Conservation (phyloP, 2,113 vertebrate species). For the Cnemophilus loriae region DNA sequence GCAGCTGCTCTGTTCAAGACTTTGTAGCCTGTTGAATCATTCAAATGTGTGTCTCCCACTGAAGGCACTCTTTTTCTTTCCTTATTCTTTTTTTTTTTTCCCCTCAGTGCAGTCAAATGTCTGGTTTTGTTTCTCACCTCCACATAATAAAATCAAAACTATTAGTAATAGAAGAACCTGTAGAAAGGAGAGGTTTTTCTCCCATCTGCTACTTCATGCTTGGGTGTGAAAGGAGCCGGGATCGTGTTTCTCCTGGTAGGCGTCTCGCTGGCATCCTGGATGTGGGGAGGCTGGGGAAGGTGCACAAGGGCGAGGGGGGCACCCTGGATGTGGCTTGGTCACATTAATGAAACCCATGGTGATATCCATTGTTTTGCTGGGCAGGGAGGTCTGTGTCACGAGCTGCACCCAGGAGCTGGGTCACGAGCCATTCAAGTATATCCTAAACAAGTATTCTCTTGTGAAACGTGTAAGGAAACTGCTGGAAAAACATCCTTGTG, state of each 20-base stretch:
- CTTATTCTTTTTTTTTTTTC: background rate
- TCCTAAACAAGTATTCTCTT: background rate
- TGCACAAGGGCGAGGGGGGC: rapidly evolving
- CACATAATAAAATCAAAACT: constrained; percentile 20
- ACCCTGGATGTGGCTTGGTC: background rate
- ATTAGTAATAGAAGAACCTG: constrained; percentile 35
- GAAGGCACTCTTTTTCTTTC: background rate
- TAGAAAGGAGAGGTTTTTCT: constrained; percentile 4
- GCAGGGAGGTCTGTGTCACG: background rate
- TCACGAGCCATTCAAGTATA: background rate
- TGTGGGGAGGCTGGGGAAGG: background rate
- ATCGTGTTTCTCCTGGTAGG: background rate
- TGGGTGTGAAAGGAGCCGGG: background rate
- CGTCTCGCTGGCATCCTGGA: background rate
- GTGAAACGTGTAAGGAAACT: background rate
- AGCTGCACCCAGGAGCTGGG: background rate
- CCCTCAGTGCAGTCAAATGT: background rate
- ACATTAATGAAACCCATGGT: background rate
- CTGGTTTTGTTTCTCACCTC: constrained; percentile 40
- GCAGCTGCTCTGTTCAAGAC: background rate
- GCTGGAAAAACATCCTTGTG: background rate
- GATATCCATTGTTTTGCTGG: background rate
- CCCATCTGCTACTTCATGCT: background rate
- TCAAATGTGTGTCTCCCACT: background rate
- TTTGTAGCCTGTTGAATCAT: background rate